A percentile compares a stretch with the other conserved stretches of the same genome.
phyloP scores from a whole-genome alignment of 2,797 vertebrate genomes.

The Pteropus rufus region DNA sequence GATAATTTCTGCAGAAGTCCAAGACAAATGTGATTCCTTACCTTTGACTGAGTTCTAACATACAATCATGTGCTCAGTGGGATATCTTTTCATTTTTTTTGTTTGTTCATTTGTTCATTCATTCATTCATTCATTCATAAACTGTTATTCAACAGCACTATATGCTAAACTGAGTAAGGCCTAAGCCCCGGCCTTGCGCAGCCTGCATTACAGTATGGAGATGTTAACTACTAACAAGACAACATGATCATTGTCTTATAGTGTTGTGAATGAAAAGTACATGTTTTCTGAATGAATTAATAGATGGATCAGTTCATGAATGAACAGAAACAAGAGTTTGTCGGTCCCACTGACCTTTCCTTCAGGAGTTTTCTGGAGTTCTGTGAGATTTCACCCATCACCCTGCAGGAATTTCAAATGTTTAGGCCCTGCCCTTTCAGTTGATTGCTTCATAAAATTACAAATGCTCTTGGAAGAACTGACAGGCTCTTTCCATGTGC shows the following conservation, averaged over 20 bases:
- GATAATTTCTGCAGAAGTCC: background rate
- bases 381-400: background rate
- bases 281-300: background rate
- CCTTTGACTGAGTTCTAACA: background rate
- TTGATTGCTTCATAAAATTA: conserved; percentile 23
- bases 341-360: background rate
- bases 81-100: background rate
- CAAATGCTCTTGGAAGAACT: conserved; percentile 45
- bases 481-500: conserved; percentile 22
- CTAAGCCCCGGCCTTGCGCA: background rate
- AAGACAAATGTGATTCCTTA: background rate
- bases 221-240: background rate
- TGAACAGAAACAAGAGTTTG: background rate
- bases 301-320: background rate
- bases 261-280: background rate
- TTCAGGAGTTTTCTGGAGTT: background rate
- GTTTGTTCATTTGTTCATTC: background rate
- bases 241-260: background rate
- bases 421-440: background rate
- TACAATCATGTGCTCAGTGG: background rate
- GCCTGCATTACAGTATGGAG: fast-evolving
- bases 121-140: background rate
- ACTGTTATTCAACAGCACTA: too few relatives aligned
- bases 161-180: background rate
- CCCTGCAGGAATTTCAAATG: background rate